Evolutionary conservation across 2,113 vertebrate genomes (phyloP).

Genomic region (Paradoxurus hermaphroditus): DNA sequence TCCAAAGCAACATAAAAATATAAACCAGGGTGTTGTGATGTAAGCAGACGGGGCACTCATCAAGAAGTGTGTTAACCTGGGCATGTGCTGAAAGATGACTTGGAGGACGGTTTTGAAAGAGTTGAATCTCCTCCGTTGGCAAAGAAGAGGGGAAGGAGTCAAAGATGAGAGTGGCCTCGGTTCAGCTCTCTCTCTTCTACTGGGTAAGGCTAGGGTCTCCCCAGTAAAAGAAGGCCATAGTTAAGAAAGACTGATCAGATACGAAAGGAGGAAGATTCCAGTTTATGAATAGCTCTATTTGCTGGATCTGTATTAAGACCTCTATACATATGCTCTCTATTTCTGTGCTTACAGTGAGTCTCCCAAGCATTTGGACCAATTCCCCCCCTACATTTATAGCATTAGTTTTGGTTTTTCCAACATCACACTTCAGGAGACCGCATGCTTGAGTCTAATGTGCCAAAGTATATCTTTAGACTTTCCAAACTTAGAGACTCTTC

Average conservation of each 20-base stretch:
- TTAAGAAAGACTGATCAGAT: not conserved
- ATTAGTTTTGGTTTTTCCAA: not conserved
- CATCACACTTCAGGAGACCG: not conserved
- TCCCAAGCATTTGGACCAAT: not conserved
- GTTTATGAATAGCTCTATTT: not conserved
- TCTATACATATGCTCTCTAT: not conserved
- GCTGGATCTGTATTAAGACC: not conserved
- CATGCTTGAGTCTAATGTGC: not conserved
- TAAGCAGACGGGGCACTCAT: not conserved
- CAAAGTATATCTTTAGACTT: not conserved
- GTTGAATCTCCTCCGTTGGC: not conserved
- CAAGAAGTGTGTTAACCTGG: accelerated
- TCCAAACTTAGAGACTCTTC: not conserved
- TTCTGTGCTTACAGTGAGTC: not conserved
- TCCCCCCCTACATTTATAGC: not conserved
- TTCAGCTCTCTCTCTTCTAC: not conserved
- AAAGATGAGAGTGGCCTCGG: not conserved
- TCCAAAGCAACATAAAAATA: accelerated
- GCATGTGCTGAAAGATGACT: not conserved
- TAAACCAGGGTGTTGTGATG: not conserved
- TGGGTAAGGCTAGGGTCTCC: not conserved
- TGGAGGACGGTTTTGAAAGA: not conserved
- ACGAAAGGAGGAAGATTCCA: not conserved
- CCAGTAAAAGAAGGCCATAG: not conserved
- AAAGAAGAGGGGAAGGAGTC: not conserved